Conservation (phyloP, 2,888 invertebrate species). For the Ecdyonurus torrentis region DNA sequence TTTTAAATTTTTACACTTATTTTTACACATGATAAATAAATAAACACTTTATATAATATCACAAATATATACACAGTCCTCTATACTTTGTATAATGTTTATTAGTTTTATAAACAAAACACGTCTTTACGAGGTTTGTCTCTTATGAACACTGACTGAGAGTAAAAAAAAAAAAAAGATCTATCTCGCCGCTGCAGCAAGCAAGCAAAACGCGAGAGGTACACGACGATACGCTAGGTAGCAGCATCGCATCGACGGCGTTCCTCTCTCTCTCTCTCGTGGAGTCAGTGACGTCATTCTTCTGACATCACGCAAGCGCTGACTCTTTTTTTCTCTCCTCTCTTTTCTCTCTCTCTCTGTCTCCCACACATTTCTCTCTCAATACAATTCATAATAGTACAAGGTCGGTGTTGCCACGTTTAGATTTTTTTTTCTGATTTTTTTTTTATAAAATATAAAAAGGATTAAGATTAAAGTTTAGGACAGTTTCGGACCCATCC, state of each 20-base stretch:
- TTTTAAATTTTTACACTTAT: not conserved
- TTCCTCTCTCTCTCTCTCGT: not conserved
- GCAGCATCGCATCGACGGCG: not conserved
- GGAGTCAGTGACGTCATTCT: not conserved
- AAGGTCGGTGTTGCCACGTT: not conserved
- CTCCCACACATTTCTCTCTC: slow-evolving; percentile 6
- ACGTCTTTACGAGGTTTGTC: not conserved
- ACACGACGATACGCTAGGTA: too few relatives aligned
- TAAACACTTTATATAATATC: not conserved
- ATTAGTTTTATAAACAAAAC: too few relatives aligned
- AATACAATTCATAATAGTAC: not conserved
- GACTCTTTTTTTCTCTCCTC: not conserved
- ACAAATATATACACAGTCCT: not conserved
- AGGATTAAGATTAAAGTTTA: not conserved
- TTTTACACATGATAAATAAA: not conserved
- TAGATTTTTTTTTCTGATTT: not conserved
- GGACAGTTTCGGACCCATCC: too few relatives aligned
- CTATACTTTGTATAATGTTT: too few relatives aligned
- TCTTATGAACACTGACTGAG: not conserved
- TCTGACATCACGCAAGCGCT: not conserved
- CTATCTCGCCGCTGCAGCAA: not conserved
- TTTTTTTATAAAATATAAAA: not conserved
- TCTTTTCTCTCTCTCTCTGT: slow-evolving; percentile 2
- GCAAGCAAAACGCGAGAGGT: too few relatives aligned
- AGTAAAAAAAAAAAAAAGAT: too few relatives aligned